Evolutionary conservation across 2,888 invertebrate genomes (phyloP), one percentile per base, ranked within the genome.

Genomic region (Caenorhabditis virilis): DNA sequence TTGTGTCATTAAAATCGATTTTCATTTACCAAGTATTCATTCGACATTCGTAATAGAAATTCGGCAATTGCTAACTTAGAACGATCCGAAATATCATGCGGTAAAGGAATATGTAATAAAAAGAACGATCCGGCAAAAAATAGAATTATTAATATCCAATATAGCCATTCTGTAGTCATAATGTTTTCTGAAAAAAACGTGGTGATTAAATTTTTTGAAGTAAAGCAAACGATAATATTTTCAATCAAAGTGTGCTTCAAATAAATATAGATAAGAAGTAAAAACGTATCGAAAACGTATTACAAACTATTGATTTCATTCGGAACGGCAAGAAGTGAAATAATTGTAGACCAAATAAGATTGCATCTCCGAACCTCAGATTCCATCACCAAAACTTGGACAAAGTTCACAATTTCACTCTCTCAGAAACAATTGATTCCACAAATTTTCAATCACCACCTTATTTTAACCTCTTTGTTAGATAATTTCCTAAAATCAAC

Each of bases 1-100:
- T 39, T 18, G 6, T 39, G 39, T 9, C 20, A 20, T 9, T 9
- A 30, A 30, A 30, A 18, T 39, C 6, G n/a, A 7, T 9, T n/a
- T 26, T 13, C n/a, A n/a, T n/a, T 54, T 52, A 78, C 78, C 57
- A 77, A 56, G 51, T 79, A 78, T 48, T 80, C 79, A 63, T 77
- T 78, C 9, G 65, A 70, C 39, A 79, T 30, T 36, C 79, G 66
- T 30, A 80, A 57, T 25, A 75, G 41, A 51, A 80, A 72, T 54
- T 81, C 81, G 27, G 73, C 65, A 26, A 78, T 39, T 42, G 76
- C 72, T 20, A 81, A 58, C 49, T 80, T 80, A 27, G 62, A 55
- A 15, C 80, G 66, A 56, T 80, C 80, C 26, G 73, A 69, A 23
- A 80, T 78, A 27, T 77, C 74, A 27, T 42, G 20, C 11, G 80